Evolutionary conservation across 2,797 vertebrate genomes (phyloP).

Genomic region (Phataginus tricuspis): DNA sequence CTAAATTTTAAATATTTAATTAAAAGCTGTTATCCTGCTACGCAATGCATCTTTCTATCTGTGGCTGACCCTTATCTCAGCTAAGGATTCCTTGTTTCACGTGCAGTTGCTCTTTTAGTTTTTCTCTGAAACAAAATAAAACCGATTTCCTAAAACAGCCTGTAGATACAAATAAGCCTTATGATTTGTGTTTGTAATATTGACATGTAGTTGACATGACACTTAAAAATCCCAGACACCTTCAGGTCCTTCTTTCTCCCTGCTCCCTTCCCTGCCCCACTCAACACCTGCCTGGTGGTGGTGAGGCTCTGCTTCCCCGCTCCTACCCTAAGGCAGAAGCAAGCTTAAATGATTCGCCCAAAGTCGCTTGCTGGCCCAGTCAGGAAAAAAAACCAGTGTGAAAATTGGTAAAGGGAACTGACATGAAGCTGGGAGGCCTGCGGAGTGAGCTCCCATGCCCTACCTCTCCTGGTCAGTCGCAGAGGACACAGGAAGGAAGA

Average conservation of each 20-base stretch:
- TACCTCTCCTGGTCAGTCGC: too few species aligned
- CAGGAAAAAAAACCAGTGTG: neutral
- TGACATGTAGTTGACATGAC: neutral
- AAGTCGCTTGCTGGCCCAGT: neutral
- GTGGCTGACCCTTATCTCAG: neutral
- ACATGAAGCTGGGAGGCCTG: too few species aligned
- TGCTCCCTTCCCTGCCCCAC: neutral
- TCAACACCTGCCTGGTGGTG: neutral
- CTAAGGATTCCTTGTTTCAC: slow-evolving; percentile 51
- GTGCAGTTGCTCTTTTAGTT: slow-evolving; percentile 67
- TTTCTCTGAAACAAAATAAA: slow-evolving; percentile 75
- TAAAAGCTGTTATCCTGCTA: slow-evolving; percentile 78
- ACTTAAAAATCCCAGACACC: neutral
- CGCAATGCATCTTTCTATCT: slow-evolving; percentile 70
- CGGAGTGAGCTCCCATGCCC: too few species aligned
- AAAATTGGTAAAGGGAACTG: too few species aligned
- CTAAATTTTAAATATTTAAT: slow-evolving; percentile 82
- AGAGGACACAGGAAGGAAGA: too few species aligned
- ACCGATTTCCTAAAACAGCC: neutral
- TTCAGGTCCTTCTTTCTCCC: neutral
- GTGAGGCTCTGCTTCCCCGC: neutral
- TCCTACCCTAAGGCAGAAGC: neutral
- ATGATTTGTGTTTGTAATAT: neutral
- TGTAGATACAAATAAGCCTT: neutral
- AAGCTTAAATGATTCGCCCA: slow-evolving; percentile 4